Base-by-base conservation (phyloP, 1,140 invertebrate genomes). In the Planococcus citri region DNA sequence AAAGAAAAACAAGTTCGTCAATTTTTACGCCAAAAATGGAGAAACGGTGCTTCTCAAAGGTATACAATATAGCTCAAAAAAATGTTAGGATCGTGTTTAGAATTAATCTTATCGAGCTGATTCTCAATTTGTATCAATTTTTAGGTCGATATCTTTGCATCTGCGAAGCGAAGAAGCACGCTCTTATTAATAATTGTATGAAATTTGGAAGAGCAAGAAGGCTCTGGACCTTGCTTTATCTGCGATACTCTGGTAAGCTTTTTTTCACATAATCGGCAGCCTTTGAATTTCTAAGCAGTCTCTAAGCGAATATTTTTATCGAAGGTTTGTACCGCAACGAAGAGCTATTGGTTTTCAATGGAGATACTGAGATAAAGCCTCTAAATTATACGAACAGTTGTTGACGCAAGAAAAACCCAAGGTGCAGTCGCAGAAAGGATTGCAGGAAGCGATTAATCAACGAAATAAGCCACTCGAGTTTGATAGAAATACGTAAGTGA, bases 201-300 rank as follows among this genome's bases (percentile, higher is more conserved):
- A 85, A 86, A 69, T 99, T 96, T 82, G 97, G 97, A 0, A 82
- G 94, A 72, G 69, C 95, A 98, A 81, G 97, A 99, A 82, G 95
- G 96, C 1, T 88, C 94, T 37, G 97, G 97, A 0, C 92, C 94
- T 1, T 99, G 97, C 78, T 83, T 97, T 12, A 95, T 90, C 75
- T 99, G 97, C 82, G 89, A 86, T 1, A 85, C 86, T 74, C 77
- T 91, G 72, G 94, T 94, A 78, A 79, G 75, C 75, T 71, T 58
- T 68, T 27, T 29, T 70, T 70, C 29, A 69, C n/a, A n/a, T n/a
- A n/a, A n/a, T n/a, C 51, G 70, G 27, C 69, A 2, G 64, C 58
- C 21, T 71, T 68, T 27, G 1, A 70, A 68, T 68, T 29, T 20
- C 29, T n/a, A n/a, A n/a, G 27, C 29, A 69, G 38, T 22, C 3